phyloP scores from a whole-genome alignment of 2,888 invertebrate genomes.

The Tachina grossa region DNA sequence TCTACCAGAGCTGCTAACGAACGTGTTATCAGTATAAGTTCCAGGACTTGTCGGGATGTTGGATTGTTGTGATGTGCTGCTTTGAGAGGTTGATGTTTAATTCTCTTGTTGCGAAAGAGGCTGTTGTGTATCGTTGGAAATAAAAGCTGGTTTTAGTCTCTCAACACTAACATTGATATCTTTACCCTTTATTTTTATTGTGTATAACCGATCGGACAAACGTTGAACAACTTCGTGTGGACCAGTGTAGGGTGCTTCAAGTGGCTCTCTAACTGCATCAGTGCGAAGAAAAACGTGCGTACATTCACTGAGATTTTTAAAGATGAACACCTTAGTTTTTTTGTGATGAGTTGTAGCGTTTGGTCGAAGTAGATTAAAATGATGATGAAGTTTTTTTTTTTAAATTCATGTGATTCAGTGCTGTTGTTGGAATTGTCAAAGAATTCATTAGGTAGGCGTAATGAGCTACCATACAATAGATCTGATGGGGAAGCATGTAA shows the following conservation, averaged over 20 bases:
- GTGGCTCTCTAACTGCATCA: conserved; percentile 24
- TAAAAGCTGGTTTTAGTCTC: conserved; percentile 55
- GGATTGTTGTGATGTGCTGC: neutral
- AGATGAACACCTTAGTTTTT: conserved; percentile 56
- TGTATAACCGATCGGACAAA: conserved; percentile 41
- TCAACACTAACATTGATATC: conserved; percentile 40
- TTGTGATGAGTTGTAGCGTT: conserved; percentile 53
- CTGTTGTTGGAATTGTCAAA: neutral
- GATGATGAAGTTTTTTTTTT: too few relatives aligned
- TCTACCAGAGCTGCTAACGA: neutral
- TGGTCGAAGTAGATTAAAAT: conserved; percentile 28
- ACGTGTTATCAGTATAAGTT: conserved; percentile 4
- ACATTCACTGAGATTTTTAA: conserved; percentile 50
- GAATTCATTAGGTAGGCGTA: conserved; percentile 21
- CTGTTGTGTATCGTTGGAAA: conserved; percentile 19
- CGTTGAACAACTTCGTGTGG: conserved; percentile 53
- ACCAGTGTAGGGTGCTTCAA: conserved; percentile 55
- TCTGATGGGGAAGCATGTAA: too few relatives aligned
- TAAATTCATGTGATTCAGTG: neutral
- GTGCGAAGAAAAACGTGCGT: too few relatives aligned
- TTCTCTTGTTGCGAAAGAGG: neutral
- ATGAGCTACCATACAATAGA: neutral
- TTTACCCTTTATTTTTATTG: conserved; percentile 43
- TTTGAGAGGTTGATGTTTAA: neutral
- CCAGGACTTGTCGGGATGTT: conserved; percentile 1